phyloP scores from a whole-genome alignment of 2,113 vertebrate species.

The Brachyhypopomus gauderio region DNA sequence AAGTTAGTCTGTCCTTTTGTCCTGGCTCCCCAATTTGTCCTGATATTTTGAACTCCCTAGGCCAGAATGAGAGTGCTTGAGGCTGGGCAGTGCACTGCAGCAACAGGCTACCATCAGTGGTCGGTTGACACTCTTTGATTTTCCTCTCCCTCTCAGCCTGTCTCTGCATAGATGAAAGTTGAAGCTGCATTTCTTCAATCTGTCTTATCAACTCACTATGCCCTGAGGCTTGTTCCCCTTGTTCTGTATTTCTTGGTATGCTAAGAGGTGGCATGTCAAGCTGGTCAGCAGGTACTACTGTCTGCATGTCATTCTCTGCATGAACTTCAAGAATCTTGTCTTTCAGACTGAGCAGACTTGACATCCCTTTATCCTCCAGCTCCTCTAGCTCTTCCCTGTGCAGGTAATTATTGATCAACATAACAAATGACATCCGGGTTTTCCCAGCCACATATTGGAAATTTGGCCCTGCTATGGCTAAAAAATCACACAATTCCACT shows the following conservation, averaged over 20 bases:
- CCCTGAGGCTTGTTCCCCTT: background rate
- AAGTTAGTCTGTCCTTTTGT: background rate
- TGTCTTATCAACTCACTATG: background rate
- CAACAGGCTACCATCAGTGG: background rate
- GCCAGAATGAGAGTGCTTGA: background rate
- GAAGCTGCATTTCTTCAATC: constrained; percentile 1
- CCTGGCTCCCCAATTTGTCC: background rate
- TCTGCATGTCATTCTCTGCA: background rate
- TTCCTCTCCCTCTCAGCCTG: background rate
- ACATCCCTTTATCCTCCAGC: constrained; percentile 22
- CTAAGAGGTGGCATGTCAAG: no score
- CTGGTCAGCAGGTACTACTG: background rate
- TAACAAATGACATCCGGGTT: background rate
- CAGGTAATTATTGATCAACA: background rate
- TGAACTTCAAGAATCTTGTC: constrained; percentile 18
- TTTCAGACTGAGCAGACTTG: background rate
- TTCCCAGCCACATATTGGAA: background rate
- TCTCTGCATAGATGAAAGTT: background rate
- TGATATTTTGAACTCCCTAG: constrained; percentile 8
- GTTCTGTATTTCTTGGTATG: background rate
- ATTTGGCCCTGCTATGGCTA: background rate
- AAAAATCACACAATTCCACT: background rate
- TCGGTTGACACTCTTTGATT: background rate
- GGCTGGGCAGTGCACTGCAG: background rate
- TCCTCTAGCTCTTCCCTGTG: constrained; percentile 9